Percentiles rank a stretch among this genome's conserved stretches.
phyloP scores from a whole-genome alignment of 1,140 invertebrate species.

The Solen grandis region DNA sequence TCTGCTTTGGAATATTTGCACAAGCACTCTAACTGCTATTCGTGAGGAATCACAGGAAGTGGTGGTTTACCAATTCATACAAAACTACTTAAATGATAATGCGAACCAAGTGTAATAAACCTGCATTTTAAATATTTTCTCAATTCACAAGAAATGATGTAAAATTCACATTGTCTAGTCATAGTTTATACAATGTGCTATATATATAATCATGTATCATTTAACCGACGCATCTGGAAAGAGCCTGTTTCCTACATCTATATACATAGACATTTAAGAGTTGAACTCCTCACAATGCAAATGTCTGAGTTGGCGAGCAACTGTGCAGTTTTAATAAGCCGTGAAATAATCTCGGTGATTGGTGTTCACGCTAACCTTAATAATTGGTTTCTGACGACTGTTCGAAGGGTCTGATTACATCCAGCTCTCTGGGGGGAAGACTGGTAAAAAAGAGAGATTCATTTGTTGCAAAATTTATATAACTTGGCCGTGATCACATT shows the following conservation, averaged over 20 bases:
- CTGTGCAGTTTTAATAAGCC: slow-evolving; percentile 47
- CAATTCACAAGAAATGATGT: slow-evolving; percentile 18
- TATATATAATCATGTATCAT: slow-evolving; percentile 51
- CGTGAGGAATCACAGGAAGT: no score
- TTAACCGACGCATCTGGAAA: slow-evolving; percentile 38
- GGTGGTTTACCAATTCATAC: no score
- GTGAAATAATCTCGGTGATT: slow-evolving; percentile 45
- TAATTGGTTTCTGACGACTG: slow-evolving; percentile 22
- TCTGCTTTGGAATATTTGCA: no score
- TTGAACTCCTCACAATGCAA: slow-evolving; percentile 13
- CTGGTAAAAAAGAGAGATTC: background rate
- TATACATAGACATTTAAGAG: slow-evolving; percentile 36
- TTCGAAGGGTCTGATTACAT: background rate
- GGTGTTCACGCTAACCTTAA: slow-evolving; percentile 2
- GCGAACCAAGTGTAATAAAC: background rate
- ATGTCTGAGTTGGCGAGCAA: slow-evolving; percentile 13
- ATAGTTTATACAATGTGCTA: slow-evolving; percentile 49
- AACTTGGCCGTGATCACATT: background rate
- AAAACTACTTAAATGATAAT: background rate
- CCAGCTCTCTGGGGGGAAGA: background rate
- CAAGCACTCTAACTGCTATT: no score
- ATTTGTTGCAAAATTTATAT: background rate
- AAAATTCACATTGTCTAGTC: slow-evolving; percentile 42
- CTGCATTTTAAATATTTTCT: slow-evolving; percentile 17
- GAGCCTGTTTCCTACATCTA: slow-evolving; percentile 10